Conservation (phyloP, 2,797 vertebrate genomes). For the Sebastes itinus region DNA sequence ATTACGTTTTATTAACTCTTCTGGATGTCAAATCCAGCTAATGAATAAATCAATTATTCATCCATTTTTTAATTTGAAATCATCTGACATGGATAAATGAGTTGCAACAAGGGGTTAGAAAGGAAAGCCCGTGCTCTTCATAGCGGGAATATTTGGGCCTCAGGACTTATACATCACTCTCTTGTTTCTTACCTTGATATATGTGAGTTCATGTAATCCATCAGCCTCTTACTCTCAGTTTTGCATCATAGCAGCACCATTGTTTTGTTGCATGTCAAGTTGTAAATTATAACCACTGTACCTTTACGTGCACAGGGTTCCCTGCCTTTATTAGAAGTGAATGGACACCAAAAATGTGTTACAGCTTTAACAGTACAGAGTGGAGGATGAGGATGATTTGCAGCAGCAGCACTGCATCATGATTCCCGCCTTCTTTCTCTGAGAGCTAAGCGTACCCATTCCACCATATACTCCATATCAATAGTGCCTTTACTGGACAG, state of each 20-base stretch:
- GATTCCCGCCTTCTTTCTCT: neutral
- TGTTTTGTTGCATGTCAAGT: neutral
- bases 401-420: neutral
- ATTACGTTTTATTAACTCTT: constrained; percentile 75
- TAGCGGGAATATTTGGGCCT: constrained; percentile 1
- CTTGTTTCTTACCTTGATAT: neutral
- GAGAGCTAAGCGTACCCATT: neutral
- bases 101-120: neutral
- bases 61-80: constrained; percentile 66
- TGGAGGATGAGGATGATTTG: neutral
- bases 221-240: neutral
- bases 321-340: neutral
- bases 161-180: neutral
- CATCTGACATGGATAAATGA: constrained; percentile 64
- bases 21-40: constrained; percentile 70
- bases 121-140: constrained; percentile 53
- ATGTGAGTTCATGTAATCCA: neutral
- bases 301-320: neutral
- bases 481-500: neutral
- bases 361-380: neutral
- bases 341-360: neutral
- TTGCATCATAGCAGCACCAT: neutral
- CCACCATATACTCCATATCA: neutral
- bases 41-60: constrained; percentile 85
- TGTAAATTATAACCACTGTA: neutral